A percentile compares a stretch with the other conserved stretches of the same genome.
Evolutionary conservation across 2,113 vertebrate genomes (phyloP).

Genomic region (Alligator sinensis): DNA sequence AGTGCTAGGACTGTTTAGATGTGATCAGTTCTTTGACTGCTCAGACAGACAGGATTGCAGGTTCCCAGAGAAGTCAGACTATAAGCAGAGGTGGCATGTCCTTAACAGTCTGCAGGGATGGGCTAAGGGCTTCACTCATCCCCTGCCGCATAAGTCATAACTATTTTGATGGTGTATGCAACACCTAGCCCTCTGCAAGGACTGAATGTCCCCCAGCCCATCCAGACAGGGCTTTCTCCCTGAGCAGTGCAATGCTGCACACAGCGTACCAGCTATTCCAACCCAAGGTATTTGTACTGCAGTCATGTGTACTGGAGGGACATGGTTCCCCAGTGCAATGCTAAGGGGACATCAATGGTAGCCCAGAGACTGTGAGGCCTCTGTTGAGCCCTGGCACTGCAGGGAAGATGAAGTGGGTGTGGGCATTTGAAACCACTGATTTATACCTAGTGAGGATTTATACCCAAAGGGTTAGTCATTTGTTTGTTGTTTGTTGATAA

Average conservation of each 20-base stretch:
- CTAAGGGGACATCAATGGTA: background rate
- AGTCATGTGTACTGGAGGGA: rapidly evolving
- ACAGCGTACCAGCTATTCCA: background rate
- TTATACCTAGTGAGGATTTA: background rate
- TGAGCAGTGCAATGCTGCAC: background rate
- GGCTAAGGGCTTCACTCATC: background rate
- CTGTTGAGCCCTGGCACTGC: background rate
- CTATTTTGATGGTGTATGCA: background rate
- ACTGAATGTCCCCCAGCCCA: background rate
- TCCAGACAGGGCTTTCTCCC: background rate
- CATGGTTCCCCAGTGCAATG: background rate
- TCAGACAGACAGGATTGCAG: background rate
- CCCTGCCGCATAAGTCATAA: background rate
- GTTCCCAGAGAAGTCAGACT: background rate
- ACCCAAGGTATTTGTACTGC: background rate
- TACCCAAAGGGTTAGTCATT: background rate
- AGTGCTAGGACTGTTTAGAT: background rate
- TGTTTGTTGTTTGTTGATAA: rapidly evolving
- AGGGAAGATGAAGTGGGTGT: background rate
- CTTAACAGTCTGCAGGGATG: background rate
- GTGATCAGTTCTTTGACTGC: background rate
- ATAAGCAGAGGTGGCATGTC: background rate
- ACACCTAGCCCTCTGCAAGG: background rate
- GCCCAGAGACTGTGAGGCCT: background rate
- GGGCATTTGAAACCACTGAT: background rate